Base-by-base conservation (phyloP, 2,888 invertebrate genomes). In the Nasonia oneida region DNA sequence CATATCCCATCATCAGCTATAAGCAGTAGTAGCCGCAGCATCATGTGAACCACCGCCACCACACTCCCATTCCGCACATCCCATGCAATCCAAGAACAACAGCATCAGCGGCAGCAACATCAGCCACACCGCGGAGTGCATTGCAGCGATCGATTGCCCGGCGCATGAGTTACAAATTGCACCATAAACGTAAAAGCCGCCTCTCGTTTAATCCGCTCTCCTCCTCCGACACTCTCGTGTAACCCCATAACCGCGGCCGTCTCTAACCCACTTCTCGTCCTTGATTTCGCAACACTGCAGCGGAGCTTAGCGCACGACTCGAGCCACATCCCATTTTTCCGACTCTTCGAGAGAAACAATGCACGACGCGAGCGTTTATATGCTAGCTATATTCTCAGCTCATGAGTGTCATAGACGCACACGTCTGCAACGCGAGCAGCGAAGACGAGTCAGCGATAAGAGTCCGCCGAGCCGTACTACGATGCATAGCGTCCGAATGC, bases 211-310 rank as follows among this genome's bases (percentile, higher is more conserved):
- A 78, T n/a, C 61, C 5, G 47, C 53, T 23, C 61, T 18, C 47
- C 39, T 12, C 1, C 57, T 37, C 53, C 42, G 33, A 37, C 42
- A 71, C 37, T n/a, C 71, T 67, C 42, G 64, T 33, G 39, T 80
- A 80, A 37, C 37, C 53, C 79, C 71, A 47, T 64, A 47, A 23
- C 42, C 39, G 64, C 73, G 10, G 12, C 57, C 33, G 37, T 18
- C 29, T 50, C 14, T 85, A 85, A 85, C 85, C 79, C 57, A 83
- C 83, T 79, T 83, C 86, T 86, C 86, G 83, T 80, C 82, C 83
- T 86, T 86, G 79, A 37, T 83, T 77, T 83, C 73, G 78, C 73
- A 83, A 83, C 29, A 29, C 23, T 23, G 18, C 15, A 1, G 39
- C 10, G 3, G 15, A 39, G 71, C 29, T 29, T 29, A 29, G 29